Evolutionary conservation across 2,113 vertebrate genomes (phyloP).

Genomic region (Channa maculata): DNA sequence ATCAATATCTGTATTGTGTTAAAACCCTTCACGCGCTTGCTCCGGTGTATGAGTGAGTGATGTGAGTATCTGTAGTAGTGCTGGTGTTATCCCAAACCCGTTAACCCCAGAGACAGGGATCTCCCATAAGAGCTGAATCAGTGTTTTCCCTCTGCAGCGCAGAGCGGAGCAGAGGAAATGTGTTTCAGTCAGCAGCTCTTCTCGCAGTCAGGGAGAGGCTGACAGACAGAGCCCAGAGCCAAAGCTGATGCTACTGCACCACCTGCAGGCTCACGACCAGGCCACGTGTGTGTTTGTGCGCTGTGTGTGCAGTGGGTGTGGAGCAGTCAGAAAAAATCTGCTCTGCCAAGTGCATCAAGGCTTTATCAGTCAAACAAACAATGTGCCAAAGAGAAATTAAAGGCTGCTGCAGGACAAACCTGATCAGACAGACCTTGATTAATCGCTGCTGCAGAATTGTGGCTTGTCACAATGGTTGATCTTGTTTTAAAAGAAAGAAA

Average conservation of each 20-base stretch:
- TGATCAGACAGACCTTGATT: background rate
- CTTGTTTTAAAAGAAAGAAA: background rate
- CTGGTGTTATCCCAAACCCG: constrained; percentile 51
- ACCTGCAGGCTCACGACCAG: constrained; percentile 80
- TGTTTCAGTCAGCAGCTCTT: constrained; percentile 79
- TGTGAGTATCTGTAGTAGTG: constrained; percentile 38
- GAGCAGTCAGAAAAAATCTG: constrained; percentile 5
- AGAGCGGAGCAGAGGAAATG: constrained; percentile 52
- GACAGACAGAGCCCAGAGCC: constrained; percentile 46
- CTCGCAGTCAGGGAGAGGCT: constrained; percentile 67
- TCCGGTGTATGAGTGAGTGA: constrained; percentile 40
- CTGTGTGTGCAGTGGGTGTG: constrained; percentile 33
- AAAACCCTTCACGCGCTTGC: background rate
- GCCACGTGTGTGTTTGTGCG: constrained; percentile 13
- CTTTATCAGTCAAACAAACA: background rate
- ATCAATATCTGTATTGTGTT: constrained; percentile 43
- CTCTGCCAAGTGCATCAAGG: background rate
- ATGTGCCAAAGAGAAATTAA: background rate
- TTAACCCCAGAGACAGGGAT: constrained; percentile 62
- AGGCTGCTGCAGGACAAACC: background rate
- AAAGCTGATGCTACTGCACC: constrained; percentile 85
- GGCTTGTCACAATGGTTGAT: background rate
- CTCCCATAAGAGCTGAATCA: constrained; percentile 79
- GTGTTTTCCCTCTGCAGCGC: constrained; percentile 70
- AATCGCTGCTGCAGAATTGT: background rate